phyloP scores from a whole-genome alignment of 53 echinoderm and acorn worm species.

The Stichopus horrens region DNA sequence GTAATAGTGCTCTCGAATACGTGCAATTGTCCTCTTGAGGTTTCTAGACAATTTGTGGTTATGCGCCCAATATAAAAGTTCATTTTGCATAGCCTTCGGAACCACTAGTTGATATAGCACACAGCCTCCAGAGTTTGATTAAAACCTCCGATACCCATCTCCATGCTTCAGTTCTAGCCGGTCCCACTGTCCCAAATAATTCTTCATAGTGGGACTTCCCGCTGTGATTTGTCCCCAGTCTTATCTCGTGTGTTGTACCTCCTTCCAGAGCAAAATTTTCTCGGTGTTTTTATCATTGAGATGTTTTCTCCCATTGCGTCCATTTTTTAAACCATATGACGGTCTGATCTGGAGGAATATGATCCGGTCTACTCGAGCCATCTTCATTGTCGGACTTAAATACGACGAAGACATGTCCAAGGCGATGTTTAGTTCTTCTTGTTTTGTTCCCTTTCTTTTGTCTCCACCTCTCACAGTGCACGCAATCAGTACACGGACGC shows the following conservation, averaged over 20 bases:
- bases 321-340: not conserved
- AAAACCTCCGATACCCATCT: constrained; percentile 12
- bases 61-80: not conserved
- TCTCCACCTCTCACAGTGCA: not conserved
- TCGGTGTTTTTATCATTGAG: no score
- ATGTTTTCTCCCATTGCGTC: no score
- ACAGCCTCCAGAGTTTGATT: not conserved
- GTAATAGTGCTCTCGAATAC: constrained; percentile 21
- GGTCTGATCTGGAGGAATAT: no score
- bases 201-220: not conserved
- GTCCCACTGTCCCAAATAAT: constrained; percentile 30
- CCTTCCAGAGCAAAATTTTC: no score
- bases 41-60: constrained; percentile 8
- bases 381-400: no score
- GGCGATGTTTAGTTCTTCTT: not conserved
- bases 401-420: no score
- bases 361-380: no score
- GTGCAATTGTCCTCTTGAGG: constrained; percentile 20
- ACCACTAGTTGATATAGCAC: constrained; percentile 7
- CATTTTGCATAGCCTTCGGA: not conserved
- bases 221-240: not conserved
- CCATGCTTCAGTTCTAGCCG: not conserved
- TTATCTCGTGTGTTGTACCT: no score
- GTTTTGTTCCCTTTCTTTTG: not conserved
- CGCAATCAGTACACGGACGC: constrained; percentile 9